A percentile compares a stretch with the other conserved stretches of the same genome.
Evolutionary conservation across 2,113 vertebrate genomes (phyloP).

Genomic region (Vulpes vulpes): DNA sequence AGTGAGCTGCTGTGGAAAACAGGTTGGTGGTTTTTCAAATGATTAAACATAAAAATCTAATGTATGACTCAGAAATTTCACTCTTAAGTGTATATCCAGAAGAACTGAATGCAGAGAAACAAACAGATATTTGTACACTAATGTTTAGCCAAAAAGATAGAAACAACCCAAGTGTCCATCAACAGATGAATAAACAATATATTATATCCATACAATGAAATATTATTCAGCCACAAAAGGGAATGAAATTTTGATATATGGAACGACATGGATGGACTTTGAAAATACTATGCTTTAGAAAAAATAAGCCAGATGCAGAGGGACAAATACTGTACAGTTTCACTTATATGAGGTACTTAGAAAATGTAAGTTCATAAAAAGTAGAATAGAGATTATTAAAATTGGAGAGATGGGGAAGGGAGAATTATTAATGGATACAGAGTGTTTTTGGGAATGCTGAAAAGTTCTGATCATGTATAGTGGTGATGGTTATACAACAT

Average conservation of each 20-base stretch:
- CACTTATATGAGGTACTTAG: not conserved
- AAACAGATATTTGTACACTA: not conserved
- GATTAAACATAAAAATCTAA: not conserved
- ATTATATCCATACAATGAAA: not conserved
- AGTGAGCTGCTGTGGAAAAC: not conserved
- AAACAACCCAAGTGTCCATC: not conserved
- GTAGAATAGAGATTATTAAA: not conserved
- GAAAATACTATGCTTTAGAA: not conserved
- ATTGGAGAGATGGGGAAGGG: accelerated
- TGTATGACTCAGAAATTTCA: not conserved
- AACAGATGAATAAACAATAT: not conserved
- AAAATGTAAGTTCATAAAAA: not conserved
- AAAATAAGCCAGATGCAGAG: not conserved
- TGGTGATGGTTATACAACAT: not conserved
- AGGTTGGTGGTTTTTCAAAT: not conserved
- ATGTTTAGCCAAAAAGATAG: not conserved
- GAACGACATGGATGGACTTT: not conserved
- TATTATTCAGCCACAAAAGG: not conserved
- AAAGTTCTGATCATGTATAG: not conserved
- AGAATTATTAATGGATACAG: not conserved
- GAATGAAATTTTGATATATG: not conserved
- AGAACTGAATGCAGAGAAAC: not conserved
- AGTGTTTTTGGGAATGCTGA: not conserved
- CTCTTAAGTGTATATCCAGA: not conserved
- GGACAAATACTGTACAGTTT: not conserved